A percentile compares a stretch with the other conserved stretches of the same genome.
phyloP scores from a whole-genome alignment of 2,797 vertebrate genomes.

The Hylomyscus alleni region DNA sequence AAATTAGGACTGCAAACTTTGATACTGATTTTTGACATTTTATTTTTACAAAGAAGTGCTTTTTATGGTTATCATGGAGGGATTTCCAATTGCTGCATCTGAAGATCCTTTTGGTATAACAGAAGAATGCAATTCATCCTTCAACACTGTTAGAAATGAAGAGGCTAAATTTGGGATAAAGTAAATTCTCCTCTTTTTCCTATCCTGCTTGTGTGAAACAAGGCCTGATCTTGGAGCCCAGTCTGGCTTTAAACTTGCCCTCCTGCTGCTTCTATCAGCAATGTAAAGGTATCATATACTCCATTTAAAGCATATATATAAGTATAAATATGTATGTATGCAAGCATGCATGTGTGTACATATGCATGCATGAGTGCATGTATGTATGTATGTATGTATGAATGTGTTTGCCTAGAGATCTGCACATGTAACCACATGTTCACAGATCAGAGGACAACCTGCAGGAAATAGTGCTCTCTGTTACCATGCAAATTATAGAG shows the following conservation, averaged over 20 bases:
- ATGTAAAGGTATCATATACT: neutral
- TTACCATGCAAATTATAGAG: neutral
- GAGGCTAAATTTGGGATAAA: neutral
- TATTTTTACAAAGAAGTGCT: neutral
- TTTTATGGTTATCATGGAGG: neutral
- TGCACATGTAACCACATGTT: neutral
- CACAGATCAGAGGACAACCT: neutral
- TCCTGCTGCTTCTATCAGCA: neutral
- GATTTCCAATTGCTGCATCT: neutral
- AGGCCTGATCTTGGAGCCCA: neutral
- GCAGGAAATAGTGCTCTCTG: neutral
- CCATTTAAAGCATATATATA: neutral
- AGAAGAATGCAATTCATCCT: neutral
- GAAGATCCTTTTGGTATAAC: neutral
- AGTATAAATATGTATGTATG: neutral
- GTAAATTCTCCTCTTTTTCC: neutral
- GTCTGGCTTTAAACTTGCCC: neutral
- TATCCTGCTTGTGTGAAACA: neutral
- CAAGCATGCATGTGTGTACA: neutral
- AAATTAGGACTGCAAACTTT: neutral
- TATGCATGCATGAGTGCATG: neutral
- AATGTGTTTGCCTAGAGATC: neutral
- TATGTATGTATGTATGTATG: no score
- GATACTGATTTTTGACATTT: conserved; percentile 32
- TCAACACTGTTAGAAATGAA: neutral